Conservation (phyloP, 2,888 invertebrate genomes). For the Seira ritae region DNA sequence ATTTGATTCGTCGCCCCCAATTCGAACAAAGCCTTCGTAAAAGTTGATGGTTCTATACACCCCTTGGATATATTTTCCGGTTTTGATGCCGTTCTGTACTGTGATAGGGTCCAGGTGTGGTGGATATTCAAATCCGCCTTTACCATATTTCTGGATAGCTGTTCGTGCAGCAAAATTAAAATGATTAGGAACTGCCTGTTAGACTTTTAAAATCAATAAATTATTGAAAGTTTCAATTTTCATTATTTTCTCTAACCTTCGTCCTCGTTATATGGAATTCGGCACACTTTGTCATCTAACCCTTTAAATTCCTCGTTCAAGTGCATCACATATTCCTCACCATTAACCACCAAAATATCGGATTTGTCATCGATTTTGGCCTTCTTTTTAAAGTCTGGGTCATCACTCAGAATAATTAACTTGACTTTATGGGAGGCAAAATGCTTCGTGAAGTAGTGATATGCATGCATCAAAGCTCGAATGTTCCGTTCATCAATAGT, state of each 20-base stretch:
- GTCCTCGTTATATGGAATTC: slow-evolving; percentile 72
- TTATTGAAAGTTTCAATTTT: too few species aligned
- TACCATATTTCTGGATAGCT: slow-evolving; percentile 62
- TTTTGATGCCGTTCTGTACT: slow-evolving; percentile 69
- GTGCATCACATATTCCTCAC: slow-evolving; percentile 65
- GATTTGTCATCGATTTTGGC: neutral
- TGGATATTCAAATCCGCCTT: slow-evolving; percentile 65
- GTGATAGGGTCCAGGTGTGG: slow-evolving; percentile 63
- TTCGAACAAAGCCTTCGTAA: slow-evolving; percentile 70
- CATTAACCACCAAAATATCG: slow-evolving; percentile 44
- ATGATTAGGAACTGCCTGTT: neutral
- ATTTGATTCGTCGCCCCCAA: slow-evolving; percentile 53
- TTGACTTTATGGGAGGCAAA: slow-evolving; percentile 56
- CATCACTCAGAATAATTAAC: slow-evolving; percentile 70
- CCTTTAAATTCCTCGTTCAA: slow-evolving; percentile 67
- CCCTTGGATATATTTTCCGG: slow-evolving; percentile 69
- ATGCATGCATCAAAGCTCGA: slow-evolving; percentile 82
- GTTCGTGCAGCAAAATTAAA: slow-evolving; percentile 9
- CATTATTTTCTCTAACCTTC: slow-evolving; percentile 54
- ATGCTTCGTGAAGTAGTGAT: slow-evolving; percentile 65
- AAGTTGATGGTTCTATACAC: slow-evolving; percentile 71
- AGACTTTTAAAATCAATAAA: too few species aligned
- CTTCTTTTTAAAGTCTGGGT: slow-evolving; percentile 65
- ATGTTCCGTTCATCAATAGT: slow-evolving; percentile 94
- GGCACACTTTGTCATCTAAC: slow-evolving; percentile 71